phyloP scores from a whole-genome alignment of 1,140 invertebrate genomes.

The Globodera ellingtonae region DNA sequence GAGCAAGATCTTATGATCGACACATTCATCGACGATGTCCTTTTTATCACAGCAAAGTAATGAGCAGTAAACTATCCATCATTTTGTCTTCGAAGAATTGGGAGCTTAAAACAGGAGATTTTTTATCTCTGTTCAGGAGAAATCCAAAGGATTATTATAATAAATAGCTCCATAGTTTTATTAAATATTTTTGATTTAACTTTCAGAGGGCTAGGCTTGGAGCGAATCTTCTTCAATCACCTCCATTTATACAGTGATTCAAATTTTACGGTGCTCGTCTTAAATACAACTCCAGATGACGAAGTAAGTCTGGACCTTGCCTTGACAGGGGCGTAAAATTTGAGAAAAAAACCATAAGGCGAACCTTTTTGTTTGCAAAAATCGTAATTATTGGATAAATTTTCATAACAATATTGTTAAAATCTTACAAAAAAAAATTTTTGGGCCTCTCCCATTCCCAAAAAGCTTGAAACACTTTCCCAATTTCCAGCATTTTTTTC shows the following conservation, averaged over 20 bases:
- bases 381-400: no score
- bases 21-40: slow-evolving; percentile 56
- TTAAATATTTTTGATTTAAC: not conserved
- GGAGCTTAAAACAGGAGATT: no score
- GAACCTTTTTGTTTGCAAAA: no score
- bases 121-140: no score
- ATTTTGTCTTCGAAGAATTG: no score
- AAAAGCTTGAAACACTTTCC: not conserved
- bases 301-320: slow-evolving; percentile 32
- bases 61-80: not conserved
- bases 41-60: slow-evolving; percentile 51
- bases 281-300: slow-evolving; percentile 58
- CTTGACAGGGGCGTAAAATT: no score
- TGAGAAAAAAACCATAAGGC: no score
- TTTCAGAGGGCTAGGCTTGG: slow-evolving; percentile 57
- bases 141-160: no score
- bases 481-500: slow-evolving; percentile 51
- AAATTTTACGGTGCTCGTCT: slow-evolving; percentile 50
- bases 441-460: no score
- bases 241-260: slow-evolving; percentile 57
- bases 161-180: not conserved
- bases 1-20: slow-evolving; percentile 54
- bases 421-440: no score
- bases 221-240: slow-evolving; percentile 58
- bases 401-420: no score